These are phyloP conservation scores for Meteorus sp. DNA, from an alignment of 1,140 invertebrate genomes.

Conservation along the genomic window DNA sequence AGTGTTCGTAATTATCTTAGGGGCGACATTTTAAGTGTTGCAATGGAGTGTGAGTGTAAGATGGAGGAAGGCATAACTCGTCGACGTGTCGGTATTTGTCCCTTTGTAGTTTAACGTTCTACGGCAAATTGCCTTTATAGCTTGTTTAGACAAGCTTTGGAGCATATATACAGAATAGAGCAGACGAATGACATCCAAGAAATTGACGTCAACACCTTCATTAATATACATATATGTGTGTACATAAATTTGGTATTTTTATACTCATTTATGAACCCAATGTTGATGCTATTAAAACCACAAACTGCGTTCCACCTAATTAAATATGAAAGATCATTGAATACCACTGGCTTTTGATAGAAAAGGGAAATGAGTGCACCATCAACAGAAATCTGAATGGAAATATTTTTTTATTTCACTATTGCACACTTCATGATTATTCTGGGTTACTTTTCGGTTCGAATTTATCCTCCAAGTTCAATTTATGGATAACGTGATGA, in stretches of 20 bases:
- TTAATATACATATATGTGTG: constrained; percentile 17
- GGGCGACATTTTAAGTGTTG: background rate
- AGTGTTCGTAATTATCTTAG: too few relatives aligned
- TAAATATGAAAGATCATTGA: too few relatives aligned
- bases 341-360: too few relatives aligned
- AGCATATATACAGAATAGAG: constrained; percentile 15
- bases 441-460: too few relatives aligned
- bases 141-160: constrained; percentile 36
- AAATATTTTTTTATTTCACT: too few relatives aligned
- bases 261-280: constrained; percentile 1
- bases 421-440: too few relatives aligned
- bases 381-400: too few relatives aligned
- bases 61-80: background rate
- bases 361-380: too few relatives aligned
- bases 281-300: constrained; percentile 3
- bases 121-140: constrained; percentile 39
- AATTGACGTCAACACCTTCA: constrained; percentile 23
- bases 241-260: constrained; percentile 2
- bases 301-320: too few relatives aligned
- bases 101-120: constrained; percentile 37
- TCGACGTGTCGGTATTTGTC: background rate
- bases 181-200: constrained; percentile 12
- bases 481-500: too few relatives aligned
- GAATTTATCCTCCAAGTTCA: too few relatives aligned
- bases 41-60: background rate